phyloP scores from a whole-genome alignment of 2,113 vertebrate genomes.

The Zootoca vivipara region DNA sequence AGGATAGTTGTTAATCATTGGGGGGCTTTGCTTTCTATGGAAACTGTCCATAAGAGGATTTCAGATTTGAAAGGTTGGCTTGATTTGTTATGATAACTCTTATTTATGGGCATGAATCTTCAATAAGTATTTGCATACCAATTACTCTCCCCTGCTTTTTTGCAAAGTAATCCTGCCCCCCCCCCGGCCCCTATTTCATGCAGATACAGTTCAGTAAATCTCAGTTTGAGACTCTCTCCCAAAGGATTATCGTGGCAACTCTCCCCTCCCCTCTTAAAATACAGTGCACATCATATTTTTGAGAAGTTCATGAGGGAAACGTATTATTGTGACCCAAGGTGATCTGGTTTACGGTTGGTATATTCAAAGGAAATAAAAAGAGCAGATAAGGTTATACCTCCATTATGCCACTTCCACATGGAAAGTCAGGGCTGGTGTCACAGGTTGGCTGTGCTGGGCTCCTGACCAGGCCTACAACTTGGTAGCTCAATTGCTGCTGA shows the following conservation, averaged over 20 bases:
- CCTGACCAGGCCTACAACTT: no score
- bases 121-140: conserved; percentile 21
- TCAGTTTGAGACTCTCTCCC: neutral
- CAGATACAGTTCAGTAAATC: neutral
- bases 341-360: neutral
- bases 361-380: neutral
- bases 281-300: neutral
- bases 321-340: no score
- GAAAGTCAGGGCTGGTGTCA: neutral
- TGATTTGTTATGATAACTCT: conserved; percentile 38
- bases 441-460: no score
- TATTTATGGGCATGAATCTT: neutral
- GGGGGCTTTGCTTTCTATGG: neutral
- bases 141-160: accelerated
- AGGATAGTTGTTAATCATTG: conserved; percentile 44
- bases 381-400: neutral
- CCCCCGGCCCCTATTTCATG: neutral
- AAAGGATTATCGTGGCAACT: neutral
- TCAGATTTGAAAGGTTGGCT: conserved; percentile 39
- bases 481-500: no score
- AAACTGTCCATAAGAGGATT: conserved; percentile 27
- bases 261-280: neutral
- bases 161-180: conserved; percentile 7
- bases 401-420: neutral
- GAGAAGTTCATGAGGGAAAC: neutral